These are phyloP conservation scores for Dendrophyllia cribrosa DNA, from an alignment of 64 coral and sea anemone species.

Conservation along the genomic window DNA sequence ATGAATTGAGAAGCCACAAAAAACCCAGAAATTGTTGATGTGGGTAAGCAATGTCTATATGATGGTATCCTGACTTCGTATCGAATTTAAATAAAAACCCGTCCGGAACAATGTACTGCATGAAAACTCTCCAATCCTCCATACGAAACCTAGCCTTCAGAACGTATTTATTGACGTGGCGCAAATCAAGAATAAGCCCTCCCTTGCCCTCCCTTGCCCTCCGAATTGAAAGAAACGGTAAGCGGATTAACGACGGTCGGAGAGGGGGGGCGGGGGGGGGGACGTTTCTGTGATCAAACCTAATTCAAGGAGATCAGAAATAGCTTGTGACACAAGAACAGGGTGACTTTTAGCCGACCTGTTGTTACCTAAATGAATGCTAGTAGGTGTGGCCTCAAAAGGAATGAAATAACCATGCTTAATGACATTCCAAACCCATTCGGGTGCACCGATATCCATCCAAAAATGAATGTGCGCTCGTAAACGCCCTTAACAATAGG, in stretches of 20 bases:
- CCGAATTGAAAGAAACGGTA: slow-evolving; percentile 40
- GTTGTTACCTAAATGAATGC: background rate
- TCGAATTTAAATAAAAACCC: slow-evolving; percentile 62
- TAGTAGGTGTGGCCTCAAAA: too few species aligned
- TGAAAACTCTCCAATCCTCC: slow-evolving; percentile 60
- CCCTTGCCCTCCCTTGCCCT: slow-evolving; percentile 4
- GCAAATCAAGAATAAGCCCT: slow-evolving; percentile 50
- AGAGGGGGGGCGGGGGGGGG: background rate
- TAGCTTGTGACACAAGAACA: background rate
- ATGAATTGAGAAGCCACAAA: too few species aligned
- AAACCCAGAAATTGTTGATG: background rate
- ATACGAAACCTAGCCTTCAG: slow-evolving; percentile 59
- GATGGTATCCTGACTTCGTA: slow-evolving; percentile 59
- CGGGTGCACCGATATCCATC: too few species aligned
- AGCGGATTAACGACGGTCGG: slow-evolving; percentile 70
- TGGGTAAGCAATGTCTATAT: slow-evolving; percentile 2
- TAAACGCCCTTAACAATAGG: too few species aligned
- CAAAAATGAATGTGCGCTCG: too few species aligned
- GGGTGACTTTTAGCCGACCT: background rate
- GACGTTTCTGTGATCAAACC: background rate
- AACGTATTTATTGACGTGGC: too few species aligned
- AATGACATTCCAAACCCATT: too few species aligned
- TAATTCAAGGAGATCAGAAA: background rate
- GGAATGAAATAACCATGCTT: too few species aligned
- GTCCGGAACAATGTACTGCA: background rate